Evolutionary conservation across 2,113 vertebrate species (phyloP).

Genomic region (Bungarus multicinctus): DNA sequence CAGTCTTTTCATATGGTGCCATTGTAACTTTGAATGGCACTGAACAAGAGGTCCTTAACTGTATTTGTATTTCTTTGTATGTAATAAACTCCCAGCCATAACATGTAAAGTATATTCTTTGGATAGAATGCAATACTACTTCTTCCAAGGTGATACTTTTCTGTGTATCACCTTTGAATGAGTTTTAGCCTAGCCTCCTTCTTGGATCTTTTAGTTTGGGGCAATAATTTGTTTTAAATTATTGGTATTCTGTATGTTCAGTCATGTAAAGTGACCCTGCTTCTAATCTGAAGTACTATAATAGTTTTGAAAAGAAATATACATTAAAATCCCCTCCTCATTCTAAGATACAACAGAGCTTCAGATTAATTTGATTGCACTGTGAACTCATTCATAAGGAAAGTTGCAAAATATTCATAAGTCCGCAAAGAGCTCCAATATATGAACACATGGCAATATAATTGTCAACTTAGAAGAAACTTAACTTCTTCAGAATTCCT

Average conservation of each 20-base stretch:
- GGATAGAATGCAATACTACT: not conserved
- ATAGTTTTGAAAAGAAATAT: not conserved
- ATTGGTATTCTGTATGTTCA: not conserved
- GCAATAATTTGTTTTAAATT: not conserved
- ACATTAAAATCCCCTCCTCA: not conserved
- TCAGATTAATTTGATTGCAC: not conserved
- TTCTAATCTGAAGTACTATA: not conserved
- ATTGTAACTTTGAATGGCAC: not conserved
- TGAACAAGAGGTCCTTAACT: not conserved
- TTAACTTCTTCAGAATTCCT: not conserved
- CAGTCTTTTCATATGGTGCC: not conserved
- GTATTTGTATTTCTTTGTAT: not conserved
- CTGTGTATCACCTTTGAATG: too few species aligned
- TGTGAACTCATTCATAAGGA: not conserved
- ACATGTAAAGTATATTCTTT: not conserved
- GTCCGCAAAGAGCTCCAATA: not conserved
- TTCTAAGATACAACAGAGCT: not conserved
- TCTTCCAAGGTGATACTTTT: not conserved
- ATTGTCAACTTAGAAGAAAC: not conserved
- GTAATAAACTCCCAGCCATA: too few species aligned
- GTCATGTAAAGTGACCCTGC: not conserved
- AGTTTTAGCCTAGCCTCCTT: not conserved
- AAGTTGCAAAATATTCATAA: not conserved
- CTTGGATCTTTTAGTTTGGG: not conserved
- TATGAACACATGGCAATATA: rapidly evolving